Evolutionary conservation across 2,888 invertebrate species (phyloP), one percentile per base, ranked within the genome.

Genomic region (Sycophila texana): DNA sequence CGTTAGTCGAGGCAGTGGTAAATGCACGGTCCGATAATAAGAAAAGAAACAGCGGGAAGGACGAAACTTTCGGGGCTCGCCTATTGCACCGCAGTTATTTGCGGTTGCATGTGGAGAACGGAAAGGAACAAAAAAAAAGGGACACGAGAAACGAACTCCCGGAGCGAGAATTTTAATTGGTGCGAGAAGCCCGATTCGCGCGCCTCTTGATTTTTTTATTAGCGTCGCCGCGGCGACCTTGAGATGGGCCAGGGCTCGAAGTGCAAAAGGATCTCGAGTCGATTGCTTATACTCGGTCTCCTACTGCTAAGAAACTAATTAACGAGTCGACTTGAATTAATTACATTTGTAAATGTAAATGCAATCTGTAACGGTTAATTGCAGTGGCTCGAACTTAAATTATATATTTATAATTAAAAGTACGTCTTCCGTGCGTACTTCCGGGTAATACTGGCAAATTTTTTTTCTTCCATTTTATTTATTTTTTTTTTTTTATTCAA

Each of bases 121-220:
- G 26, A 5, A 14, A 20, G 12, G 1, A 39, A 39, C 7, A 39
- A 39, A 39, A 39, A 10, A 39, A 39, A 39, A 30, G 74, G 39
- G 63, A 18, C 47, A 73, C n/a, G 20, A 57, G 55, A 18, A 49
- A n/a, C n/a, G n/a, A 55, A 57, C 20, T 47, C 4, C n/a, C 13
- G 14, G 49, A 67, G 68, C 30, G 63, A 71, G 70, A 70, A 68
- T 74, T 74, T 74, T 78, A 70, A 74, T 78, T 68, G 49, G n/a
- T 12, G 26, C n/a, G 57, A 57, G 68, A 70, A 74, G 49, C 26
- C 70, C 57, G 26, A 7, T 58, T 49, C 4, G 18, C 30, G 10
- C 12, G 2, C 12, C 13, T 30, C 4, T 26, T 60, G 63, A 66
- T 66, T 22, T n/a, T n/a, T n/a, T n/a, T n/a, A n/a, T n/a, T n/a